A percentile compares a stretch with the other conserved stretches of the same genome.
Conservation (phyloP, 64 coral and sea anemone genomes). For the Porites australiensis region DNA sequence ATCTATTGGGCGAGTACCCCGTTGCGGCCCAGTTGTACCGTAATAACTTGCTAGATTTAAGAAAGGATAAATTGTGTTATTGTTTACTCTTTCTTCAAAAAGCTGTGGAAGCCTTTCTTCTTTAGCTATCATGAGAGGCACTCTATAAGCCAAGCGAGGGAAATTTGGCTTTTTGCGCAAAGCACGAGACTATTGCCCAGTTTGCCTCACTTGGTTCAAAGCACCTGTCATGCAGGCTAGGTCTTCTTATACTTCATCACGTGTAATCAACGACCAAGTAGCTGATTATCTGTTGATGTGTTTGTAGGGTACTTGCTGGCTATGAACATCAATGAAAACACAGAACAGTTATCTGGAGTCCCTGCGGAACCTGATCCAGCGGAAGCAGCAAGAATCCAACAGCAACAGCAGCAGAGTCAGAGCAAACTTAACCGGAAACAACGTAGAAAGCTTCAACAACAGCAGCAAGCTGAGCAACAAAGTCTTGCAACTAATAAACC, state of each 20-base stretch:
- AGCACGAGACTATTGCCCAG: background rate
- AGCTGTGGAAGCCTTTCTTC: too few relatives aligned
- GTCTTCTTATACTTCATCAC: too few relatives aligned
- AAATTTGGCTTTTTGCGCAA: background rate
- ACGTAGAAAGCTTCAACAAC: slow-evolving; percentile 89
- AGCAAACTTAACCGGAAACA: slow-evolving; percentile 97
- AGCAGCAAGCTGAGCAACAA: slow-evolving; percentile 66
- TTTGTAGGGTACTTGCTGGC: slow-evolving; percentile 85
- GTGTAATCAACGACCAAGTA: too few relatives aligned
- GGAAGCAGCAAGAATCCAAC: slow-evolving; percentile 70
- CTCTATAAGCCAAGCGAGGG: too few relatives aligned
- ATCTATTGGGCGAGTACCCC: too few relatives aligned
- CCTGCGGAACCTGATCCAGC: slow-evolving; percentile 80
- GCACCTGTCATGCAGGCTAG: too few relatives aligned
- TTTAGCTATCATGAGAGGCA: too few relatives aligned
- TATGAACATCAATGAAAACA: slow-evolving; percentile 58
- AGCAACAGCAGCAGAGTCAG: slow-evolving; percentile 66
- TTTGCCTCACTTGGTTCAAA: background rate
- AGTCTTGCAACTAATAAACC: slow-evolving; percentile 1
- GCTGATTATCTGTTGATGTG: background rate
- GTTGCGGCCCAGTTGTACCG: too few relatives aligned
- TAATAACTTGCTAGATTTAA: too few relatives aligned
- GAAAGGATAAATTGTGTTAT: too few relatives aligned
- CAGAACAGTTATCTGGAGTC: slow-evolving; percentile 35
- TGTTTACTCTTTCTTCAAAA: too few relatives aligned